These are phyloP conservation scores for Homarus gammarus DNA, from an alignment of 2,888 invertebrate species.

Conservation along the genomic window DNA sequence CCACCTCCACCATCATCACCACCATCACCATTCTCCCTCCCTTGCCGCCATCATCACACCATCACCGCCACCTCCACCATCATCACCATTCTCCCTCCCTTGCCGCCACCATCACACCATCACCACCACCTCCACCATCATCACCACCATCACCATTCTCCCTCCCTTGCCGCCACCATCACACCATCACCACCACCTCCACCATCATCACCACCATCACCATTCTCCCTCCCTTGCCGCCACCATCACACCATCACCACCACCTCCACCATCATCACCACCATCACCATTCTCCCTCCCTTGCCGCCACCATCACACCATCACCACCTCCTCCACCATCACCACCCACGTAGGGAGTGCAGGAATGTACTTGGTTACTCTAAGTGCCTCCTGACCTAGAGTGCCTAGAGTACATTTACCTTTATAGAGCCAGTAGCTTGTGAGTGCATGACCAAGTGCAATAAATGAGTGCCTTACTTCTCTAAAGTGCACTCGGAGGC, in stretches of 20 bases:
- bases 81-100: too few species aligned
- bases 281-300: background rate
- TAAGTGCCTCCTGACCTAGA: too few species aligned
- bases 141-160: background rate
- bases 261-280: background rate
- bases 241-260: too few species aligned
- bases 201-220: background rate
- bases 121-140: too few species aligned
- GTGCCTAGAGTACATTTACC: too few species aligned
- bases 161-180: background rate
- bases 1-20: background rate
- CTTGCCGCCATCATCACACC: background rate
- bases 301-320: background rate
- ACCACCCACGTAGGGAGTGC: background rate
- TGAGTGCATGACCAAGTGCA: too few species aligned
- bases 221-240: too few species aligned
- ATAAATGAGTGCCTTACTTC: too few species aligned
- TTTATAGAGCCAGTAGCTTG: too few species aligned
- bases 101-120: conserved; percentile 13
- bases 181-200: too few species aligned
- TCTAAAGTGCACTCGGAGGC: too few species aligned
- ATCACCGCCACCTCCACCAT: background rate
- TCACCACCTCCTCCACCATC: background rate
- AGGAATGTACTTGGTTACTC: too few species aligned
- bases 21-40: background rate